These are phyloP conservation scores for Triplophysa siluroides DNA, from an alignment of 2,113 vertebrate genomes.

Conservation along the genomic window DNA sequence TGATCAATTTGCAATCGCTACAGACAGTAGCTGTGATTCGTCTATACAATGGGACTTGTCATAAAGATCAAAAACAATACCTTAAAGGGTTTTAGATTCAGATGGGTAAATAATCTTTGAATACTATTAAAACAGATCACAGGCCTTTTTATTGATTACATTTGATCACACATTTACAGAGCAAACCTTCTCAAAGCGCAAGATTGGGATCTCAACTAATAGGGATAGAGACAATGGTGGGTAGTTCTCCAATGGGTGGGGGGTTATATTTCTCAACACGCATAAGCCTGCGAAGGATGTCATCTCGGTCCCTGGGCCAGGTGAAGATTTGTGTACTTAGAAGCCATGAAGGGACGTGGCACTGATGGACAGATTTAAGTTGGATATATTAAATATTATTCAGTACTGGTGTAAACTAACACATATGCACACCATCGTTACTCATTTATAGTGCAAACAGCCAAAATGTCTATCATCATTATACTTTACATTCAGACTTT, in stretches of 20 bases:
- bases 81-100: background rate
- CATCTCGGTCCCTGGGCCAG: conserved; percentile 77
- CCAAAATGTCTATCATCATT: too few relatives aligned
- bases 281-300: conserved; percentile 78
- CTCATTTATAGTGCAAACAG: too few relatives aligned
- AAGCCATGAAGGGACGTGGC: conserved; percentile 78
- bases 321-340: conserved; percentile 78
- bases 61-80: background rate
- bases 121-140: background rate
- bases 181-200: background rate
- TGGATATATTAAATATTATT: background rate
- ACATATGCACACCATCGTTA: too few relatives aligned
- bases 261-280: conserved; percentile 81
- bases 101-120: background rate
- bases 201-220: conserved; percentile 44
- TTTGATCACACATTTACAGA: background rate
- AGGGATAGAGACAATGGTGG: conserved; percentile 79
- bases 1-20: background rate
- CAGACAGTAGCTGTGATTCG: background rate
- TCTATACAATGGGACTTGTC: background rate
- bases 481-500: too few relatives aligned
- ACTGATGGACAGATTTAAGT: conserved; percentile 57
- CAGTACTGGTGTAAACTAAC: too few relatives aligned
- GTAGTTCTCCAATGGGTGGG: conserved; percentile 76
- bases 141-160: background rate